A percentile compares a stretch with the other conserved stretches of the same genome.
Conservation (phyloP, 2,113 vertebrate genomes). For the Ailurus styani region DNA sequence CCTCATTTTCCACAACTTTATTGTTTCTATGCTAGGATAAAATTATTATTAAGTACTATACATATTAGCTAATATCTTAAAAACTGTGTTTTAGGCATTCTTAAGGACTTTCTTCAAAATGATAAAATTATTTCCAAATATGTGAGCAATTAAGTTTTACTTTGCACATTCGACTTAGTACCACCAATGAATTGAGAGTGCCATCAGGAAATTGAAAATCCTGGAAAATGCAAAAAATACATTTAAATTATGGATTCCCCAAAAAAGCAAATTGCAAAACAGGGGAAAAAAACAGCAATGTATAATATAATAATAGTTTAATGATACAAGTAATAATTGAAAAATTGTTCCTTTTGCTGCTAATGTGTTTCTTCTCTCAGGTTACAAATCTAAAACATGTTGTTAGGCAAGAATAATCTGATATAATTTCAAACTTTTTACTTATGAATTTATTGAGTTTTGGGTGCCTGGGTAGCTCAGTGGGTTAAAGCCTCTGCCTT, state of each 20-base stretch:
- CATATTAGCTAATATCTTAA: background rate
- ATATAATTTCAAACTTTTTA: background rate
- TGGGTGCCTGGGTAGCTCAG: too few relatives aligned
- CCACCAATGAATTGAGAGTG: background rate
- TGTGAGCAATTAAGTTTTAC: background rate
- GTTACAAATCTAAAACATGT: background rate
- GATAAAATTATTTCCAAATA: constrained; percentile 9
- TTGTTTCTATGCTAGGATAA: background rate
- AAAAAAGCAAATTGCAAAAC: background rate
- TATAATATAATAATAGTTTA: background rate
- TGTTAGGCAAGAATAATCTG: background rate
- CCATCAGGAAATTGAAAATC: background rate
- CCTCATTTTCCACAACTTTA: constrained; percentile 7
- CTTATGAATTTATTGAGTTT: background rate
- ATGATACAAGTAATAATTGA: background rate
- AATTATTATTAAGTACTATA: background rate
- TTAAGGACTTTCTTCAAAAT: background rate
- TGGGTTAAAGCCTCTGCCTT: too few relatives aligned
- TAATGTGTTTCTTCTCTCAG: constrained; percentile 6
- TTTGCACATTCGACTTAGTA: background rate
- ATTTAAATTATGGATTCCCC: background rate
- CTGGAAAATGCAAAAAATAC: background rate
- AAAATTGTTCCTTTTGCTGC: background rate
- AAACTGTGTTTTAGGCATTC: background rate
- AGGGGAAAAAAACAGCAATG: background rate